These are phyloP conservation scores for Dorcus hopei DNA, from an alignment of 2,888 invertebrate genomes.

Conservation along the genomic window DNA sequence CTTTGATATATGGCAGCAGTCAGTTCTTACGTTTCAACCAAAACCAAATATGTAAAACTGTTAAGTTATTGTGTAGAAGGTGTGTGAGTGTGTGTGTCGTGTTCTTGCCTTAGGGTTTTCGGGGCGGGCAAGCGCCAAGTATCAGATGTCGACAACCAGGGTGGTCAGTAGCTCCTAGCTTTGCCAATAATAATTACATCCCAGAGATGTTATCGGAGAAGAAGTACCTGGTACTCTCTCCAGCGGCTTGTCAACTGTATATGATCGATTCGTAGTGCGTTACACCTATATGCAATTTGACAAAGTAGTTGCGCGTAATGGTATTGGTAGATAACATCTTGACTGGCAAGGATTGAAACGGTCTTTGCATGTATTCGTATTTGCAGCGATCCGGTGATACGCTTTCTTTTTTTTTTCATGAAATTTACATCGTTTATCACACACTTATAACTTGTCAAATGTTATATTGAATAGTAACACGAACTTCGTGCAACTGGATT, in stretches of 20 bases:
- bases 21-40: background rate
- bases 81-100: background rate
- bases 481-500: conserved; percentile 11
- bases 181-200: conserved; percentile 24
- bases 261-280: conserved; percentile 25
- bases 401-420: conserved; percentile 11
- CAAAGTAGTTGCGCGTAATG: conserved; percentile 20
- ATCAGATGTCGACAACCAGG: conserved; percentile 17
- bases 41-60: conserved; percentile 4
- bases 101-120: background rate
- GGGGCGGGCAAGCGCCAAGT: conserved; percentile 5
- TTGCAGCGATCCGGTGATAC: conserved; percentile 25
- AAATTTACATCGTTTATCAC: conserved; percentile 28
- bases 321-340: conserved; percentile 28
- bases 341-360: conserved; percentile 29
- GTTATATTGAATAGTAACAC: conserved; percentile 23
- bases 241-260: conserved; percentile 23
- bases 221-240: conserved; percentile 21
- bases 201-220: conserved; percentile 22
- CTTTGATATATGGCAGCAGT: conserved; percentile 3
- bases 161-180: conserved; percentile 16
- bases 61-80: conserved; percentile 4
- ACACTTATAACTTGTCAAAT: conserved; percentile 26
- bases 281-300: conserved; percentile 12
- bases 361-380: conserved; percentile 30